Evolutionary conservation across 2,888 invertebrate genomes (phyloP).

Genomic region (Amiota minor): DNA sequence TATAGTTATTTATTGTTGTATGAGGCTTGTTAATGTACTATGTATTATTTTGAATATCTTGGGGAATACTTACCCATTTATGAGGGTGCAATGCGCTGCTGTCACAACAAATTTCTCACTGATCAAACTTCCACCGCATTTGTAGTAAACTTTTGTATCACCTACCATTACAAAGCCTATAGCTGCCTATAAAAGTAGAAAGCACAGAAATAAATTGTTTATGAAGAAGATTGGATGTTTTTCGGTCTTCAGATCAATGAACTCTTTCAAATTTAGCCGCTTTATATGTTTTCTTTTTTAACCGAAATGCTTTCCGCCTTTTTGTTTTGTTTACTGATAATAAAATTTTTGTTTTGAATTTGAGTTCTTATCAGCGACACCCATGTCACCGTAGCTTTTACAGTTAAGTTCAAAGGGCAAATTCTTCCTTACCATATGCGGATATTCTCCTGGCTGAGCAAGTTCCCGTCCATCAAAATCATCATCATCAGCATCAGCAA

Average conservation of each 20-base stretch:
- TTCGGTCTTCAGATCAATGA: constrained; percentile 10
- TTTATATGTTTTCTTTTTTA: background rate
- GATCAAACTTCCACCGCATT: constrained; percentile 71
- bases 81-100: constrained; percentile 69
- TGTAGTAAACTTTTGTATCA: constrained; percentile 58
- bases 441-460: constrained; percentile 70
- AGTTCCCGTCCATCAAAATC: constrained; percentile 68
- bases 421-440: constrained; percentile 68
- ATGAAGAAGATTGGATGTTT: background rate
- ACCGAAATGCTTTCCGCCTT: background rate
- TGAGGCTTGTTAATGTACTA: background rate
- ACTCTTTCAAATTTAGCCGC: background rate
- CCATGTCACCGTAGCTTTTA: background rate
- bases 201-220: background rate
- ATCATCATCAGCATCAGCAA: constrained; percentile 58
- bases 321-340: constrained; percentile 8
- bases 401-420: no score
- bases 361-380: background rate
- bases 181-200: constrained; percentile 54
- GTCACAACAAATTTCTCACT: constrained; percentile 68
- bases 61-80: constrained; percentile 58
- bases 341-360: background rate
- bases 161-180: constrained; percentile 51
- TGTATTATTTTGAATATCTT: background rate
- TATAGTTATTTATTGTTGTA: background rate